phyloP scores from a whole-genome alignment of 2,113 vertebrate species.

The Elanoides forficatus region DNA sequence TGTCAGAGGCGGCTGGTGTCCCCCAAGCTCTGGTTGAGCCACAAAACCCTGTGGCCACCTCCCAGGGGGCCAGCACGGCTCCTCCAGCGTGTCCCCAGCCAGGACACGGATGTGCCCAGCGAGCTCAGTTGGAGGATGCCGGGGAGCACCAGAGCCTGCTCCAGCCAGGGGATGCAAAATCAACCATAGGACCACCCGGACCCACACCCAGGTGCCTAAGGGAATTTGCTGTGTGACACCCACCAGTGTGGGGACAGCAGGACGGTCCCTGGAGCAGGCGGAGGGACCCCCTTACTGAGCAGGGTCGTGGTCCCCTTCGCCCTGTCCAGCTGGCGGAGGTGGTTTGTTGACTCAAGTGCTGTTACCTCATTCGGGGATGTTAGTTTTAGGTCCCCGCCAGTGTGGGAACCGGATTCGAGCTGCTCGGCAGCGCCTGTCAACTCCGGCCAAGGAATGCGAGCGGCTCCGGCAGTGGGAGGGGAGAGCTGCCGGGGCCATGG shows the following conservation, averaged over 20 bases:
- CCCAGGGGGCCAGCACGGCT: not conserved
- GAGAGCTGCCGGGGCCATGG: not conserved
- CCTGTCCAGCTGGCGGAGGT: not conserved
- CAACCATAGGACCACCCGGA: rapidly evolving
- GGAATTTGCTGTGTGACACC: not conserved
- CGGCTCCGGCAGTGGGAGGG: not conserved
- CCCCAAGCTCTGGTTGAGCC: not conserved
- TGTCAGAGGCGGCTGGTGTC: not conserved
- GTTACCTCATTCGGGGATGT: slow-evolving; percentile 65
- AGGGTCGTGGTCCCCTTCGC: not conserved
- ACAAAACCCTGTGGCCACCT: not conserved
- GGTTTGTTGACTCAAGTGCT: slow-evolving; percentile 57
- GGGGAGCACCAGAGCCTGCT: not conserved
- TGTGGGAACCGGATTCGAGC: slow-evolving; percentile 65
- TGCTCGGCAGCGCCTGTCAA: slow-evolving; percentile 41
- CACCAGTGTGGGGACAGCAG: not conserved
- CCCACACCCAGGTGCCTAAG: rapidly evolving
- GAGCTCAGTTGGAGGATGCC: not conserved
- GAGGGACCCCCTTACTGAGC: not conserved
- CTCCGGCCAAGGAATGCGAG: slow-evolving; percentile 42
- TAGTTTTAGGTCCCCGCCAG: slow-evolving; percentile 58
- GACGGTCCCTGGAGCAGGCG: not conserved
- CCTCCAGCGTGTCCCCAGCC: rapidly evolving
- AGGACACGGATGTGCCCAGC: rapidly evolving
- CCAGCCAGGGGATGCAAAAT: not conserved